Evolutionary conservation across 92 coral and sea anemone genomes (phyloP), one percentile per base, ranked within the genome.

Genomic region (Paragorgia papillata): DNA sequence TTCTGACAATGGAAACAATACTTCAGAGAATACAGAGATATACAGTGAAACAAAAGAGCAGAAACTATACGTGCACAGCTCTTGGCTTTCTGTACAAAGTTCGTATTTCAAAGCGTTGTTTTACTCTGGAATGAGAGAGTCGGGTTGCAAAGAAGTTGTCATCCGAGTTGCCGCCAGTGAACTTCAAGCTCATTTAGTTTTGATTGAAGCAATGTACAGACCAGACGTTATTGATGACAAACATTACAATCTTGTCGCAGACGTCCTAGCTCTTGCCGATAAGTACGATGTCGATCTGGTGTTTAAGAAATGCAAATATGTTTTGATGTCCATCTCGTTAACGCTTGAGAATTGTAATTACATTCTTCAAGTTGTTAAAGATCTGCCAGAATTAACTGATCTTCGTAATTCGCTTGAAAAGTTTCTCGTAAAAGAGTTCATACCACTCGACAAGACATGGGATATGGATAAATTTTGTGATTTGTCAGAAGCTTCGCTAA

Each of bases 151-250:
- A 18, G 76, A 69, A 7, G 76, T 69, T 13, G 59, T 69, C 8
- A 69, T 69, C 41, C 44, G 28, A 34, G 34, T 69, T 39, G 12
- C 28, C 7, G 46, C 27, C 14, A 24, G 54, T 27, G 76, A 69
- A 51, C 76, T 69, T 27, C 13, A 25, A 49, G 60, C 60, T 13
- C 61, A 69, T 69, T 56, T 69, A 26, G 18, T 25, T 22, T 69
- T 69, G 22, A 69, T 69, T 7, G 76, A 49, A 51, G 76, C 76
- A 2, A 69, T 69, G 76, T 69, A 69, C 46, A 69, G 49, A 49
- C 62, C 48, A 26, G 76, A 49, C 30, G 61, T 69, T 2, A 59
- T 69, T 24, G 17, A 49, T 19, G 61, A 29, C 43, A 48, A 69
- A 69, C 60, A 69, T 37, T 51, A 69, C 26, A 40, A 21, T 69